Percentiles rank a stretch among this genome's conserved stretches.
Conservation (phyloP, 2,888 invertebrate genomes). For the Microctonus brassicae region DNA sequence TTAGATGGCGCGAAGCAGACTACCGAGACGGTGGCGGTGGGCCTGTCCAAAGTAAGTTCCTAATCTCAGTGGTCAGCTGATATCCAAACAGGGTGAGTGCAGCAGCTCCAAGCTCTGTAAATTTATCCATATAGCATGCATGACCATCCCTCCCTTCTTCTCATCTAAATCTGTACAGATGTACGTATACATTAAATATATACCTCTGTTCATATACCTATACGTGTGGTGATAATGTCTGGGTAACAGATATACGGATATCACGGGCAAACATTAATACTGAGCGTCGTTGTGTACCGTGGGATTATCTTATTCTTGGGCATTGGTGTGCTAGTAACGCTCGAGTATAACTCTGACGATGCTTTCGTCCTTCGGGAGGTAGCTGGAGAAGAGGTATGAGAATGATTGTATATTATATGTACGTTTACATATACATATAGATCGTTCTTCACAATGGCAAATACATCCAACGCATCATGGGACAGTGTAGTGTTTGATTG, state of each 20-base stretch:
- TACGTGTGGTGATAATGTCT: slow-evolving; percentile 59
- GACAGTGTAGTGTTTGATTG: slow-evolving; percentile 45
- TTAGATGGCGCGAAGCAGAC: slow-evolving; percentile 41
- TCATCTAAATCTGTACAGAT: slow-evolving; percentile 29
- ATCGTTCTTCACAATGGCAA: slow-evolving; percentile 38
- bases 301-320: slow-evolving; percentile 68
- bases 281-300: slow-evolving; percentile 58
- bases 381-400: background rate
- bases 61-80: slow-evolving; percentile 67
- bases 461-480: slow-evolving; percentile 42
- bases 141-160: background rate
- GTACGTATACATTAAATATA: slow-evolving; percentile 19
- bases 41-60: slow-evolving; percentile 61
- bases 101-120: slow-evolving; percentile 54
- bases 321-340: slow-evolving; percentile 46
- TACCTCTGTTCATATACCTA: slow-evolving; percentile 21
- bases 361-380: slow-evolving; percentile 45
- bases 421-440: background rate
- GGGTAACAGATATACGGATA: slow-evolving; percentile 68
- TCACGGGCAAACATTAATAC: slow-evolving; percentile 68
- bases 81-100: slow-evolving; percentile 62
- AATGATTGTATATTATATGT: background rate
- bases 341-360: slow-evolving; percentile 36
- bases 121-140: background rate
- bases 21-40: slow-evolving; percentile 47